Evolutionary conservation across 2,113 vertebrate species (phyloP).

Genomic region (Lates calcarifer): DNA sequence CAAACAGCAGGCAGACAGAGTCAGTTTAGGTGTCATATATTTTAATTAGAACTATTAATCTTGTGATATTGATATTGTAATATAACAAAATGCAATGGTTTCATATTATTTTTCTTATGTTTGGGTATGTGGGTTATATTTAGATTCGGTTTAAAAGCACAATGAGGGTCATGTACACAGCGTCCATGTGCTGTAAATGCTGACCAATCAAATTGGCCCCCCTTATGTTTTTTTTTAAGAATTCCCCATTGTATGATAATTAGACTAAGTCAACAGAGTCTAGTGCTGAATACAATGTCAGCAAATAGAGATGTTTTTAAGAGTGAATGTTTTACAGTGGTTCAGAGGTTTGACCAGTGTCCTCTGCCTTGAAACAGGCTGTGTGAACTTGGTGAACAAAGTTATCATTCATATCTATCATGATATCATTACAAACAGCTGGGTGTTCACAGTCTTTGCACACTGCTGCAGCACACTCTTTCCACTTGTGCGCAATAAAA

Average conservation of each 20-base stretch:
- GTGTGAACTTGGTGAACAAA: background rate
- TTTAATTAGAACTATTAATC: background rate
- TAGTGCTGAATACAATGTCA: background rate
- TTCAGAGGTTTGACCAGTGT: background rate
- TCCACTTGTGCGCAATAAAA: slow-evolving; percentile 14
- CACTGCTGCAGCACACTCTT: background rate
- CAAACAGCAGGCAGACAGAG: no score
- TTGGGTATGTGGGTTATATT: background rate
- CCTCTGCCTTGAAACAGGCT: background rate
- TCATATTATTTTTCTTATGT: background rate
- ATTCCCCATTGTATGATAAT: slow-evolving; percentile 1
- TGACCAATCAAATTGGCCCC: background rate
- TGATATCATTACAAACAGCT: slow-evolving; percentile 19
- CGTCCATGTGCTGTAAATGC: background rate
- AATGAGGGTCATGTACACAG: background rate
- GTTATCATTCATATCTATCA: slow-evolving; percentile 2
- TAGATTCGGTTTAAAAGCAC: slow-evolving; percentile 6
- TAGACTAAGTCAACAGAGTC: background rate
- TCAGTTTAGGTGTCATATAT: background rate
- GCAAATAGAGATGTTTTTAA: slow-evolving; percentile 2
- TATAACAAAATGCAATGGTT: background rate
- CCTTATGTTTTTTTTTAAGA: background rate
- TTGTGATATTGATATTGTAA: background rate
- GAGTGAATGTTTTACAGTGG: background rate
- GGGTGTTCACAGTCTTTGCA: slow-evolving; percentile 3